Percentiles rank a stretch among this genome's conserved stretches.
Conservation (phyloP, 2,888 invertebrate species). For the Elgonia sp. region DNA sequence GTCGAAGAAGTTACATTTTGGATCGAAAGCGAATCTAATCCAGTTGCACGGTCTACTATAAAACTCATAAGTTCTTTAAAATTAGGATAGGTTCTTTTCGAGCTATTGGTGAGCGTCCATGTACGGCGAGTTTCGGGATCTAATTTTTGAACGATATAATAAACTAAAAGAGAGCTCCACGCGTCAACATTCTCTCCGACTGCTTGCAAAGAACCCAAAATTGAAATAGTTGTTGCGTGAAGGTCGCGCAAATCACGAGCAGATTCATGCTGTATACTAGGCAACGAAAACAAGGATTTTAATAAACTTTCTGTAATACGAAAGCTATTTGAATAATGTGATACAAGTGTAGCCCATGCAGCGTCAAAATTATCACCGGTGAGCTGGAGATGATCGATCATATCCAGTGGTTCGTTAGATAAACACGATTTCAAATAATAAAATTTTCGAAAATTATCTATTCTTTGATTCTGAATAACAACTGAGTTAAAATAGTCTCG, state of each 20-base stretch:
- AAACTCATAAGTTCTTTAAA: too few species aligned
- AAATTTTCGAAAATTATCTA: constrained; percentile 24
- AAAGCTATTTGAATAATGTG: constrained; percentile 23
- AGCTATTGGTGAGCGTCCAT: too few species aligned
- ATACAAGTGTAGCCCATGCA: constrained; percentile 16
- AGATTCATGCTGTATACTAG: not conserved
- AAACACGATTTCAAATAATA: constrained; percentile 52
- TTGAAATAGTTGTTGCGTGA: not conserved
- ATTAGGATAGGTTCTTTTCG: too few species aligned
- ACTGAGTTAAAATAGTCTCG: constrained; percentile 31
- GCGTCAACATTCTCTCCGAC: not conserved
- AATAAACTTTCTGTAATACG: constrained; percentile 21
- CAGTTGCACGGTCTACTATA: too few species aligned
- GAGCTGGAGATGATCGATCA: constrained; percentile 33
- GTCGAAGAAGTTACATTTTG: not conserved
- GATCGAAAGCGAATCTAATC: not conserved
- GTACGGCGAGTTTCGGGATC: too few species aligned
- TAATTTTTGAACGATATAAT: too few species aligned
- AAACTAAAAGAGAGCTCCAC: too few species aligned
- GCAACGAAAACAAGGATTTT: constrained; percentile 6
- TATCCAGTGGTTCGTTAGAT: not conserved
- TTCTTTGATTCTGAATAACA: not conserved
- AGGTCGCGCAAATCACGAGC: constrained; percentile 3
- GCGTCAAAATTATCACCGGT: constrained; percentile 23
- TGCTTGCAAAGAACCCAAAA: constrained; percentile 27